Conservation (phyloP, 1,140 invertebrate genomes). For the Hormaphis cornu region DNA sequence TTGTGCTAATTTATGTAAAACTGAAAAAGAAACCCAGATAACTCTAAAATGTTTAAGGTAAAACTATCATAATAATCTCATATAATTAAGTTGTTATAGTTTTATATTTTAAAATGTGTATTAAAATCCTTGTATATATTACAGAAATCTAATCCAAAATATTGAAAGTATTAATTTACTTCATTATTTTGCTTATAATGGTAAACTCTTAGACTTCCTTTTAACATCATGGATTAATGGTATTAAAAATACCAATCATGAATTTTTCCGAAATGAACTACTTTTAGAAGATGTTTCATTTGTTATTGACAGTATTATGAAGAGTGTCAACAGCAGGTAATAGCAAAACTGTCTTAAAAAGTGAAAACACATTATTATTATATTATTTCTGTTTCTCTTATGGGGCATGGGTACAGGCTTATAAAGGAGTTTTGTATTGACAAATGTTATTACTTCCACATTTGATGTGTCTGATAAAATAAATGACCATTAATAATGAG, state of each 20-base stretch:
- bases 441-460: too few relatives aligned
- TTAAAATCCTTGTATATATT: not conserved
- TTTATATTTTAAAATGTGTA: not conserved
- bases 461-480: too few relatives aligned
- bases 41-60: slow-evolving; percentile 13
- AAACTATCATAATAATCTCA: not conserved
- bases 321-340: slow-evolving; percentile 1
- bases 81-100: not conserved
- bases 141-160: slow-evolving; percentile 2
- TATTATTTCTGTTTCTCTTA: too few relatives aligned
- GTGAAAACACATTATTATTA: too few relatives aligned
- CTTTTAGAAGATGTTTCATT: slow-evolving; percentile 7
- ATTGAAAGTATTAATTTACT: not conserved
- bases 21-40: not conserved
- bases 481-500: too few relatives aligned
- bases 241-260: not conserved
- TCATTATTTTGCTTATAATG: not conserved
- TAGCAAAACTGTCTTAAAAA: too few relatives aligned
- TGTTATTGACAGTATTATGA: not conserved
- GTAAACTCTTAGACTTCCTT: not conserved
- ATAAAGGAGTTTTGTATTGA: too few relatives aligned
- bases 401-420: too few relatives aligned
- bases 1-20: not conserved
- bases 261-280: not conserved
- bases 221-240: slow-evolving; percentile 16